Evolutionary conservation across 2,113 vertebrate genomes (phyloP), one percentile per base, ranked within the genome.

Genomic region (Microcebus tavaratra): DNA sequence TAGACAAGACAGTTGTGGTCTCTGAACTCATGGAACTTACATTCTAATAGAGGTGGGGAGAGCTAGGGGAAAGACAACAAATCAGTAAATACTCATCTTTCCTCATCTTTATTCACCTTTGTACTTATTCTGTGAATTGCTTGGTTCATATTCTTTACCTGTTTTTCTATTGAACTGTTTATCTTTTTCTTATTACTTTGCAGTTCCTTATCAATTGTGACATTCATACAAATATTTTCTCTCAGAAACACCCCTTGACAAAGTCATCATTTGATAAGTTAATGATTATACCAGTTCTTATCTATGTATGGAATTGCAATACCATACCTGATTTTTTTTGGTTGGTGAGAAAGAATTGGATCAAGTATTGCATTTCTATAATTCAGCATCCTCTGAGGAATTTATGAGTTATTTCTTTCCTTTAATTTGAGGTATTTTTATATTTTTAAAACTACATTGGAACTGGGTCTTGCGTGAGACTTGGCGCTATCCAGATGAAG

Each of bases 101-200:
- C 55, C 57, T 94, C 39, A 27, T 85, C 45, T 48, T 81, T 68
- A 17, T 57, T 86, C 82, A 23, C 72, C 3, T 94, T 67, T 94
- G 31, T 79, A 23, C 34, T 92, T 91, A 61, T 36, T 96, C n/a
- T 63, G 1, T 75, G 39, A 90, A 21, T 90, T 94, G 7, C 45
- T 83, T 78, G 13, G 25, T 95, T 97, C 70, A n/a, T 55, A 63
- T 31, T 90, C n/a, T 87, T 92, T 27, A 86, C 39, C 23, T 88
- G 15, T 50, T 90, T 95, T 63, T 79, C n/a, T 92, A 29, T 82
- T 86, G 67, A 50, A 57, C 34, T 86, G 20, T 93, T 36, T 82
- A 42, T 68, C 8, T 92, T 90, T 86, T 97, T 90, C 59, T 89
- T 89, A 88, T 5, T 76, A 48, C 89, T 95, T 89, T 82, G 10